Evolutionary conservation across 2,888 invertebrate genomes (phyloP).

Genomic region (Nesidiocoris tenuis): DNA sequence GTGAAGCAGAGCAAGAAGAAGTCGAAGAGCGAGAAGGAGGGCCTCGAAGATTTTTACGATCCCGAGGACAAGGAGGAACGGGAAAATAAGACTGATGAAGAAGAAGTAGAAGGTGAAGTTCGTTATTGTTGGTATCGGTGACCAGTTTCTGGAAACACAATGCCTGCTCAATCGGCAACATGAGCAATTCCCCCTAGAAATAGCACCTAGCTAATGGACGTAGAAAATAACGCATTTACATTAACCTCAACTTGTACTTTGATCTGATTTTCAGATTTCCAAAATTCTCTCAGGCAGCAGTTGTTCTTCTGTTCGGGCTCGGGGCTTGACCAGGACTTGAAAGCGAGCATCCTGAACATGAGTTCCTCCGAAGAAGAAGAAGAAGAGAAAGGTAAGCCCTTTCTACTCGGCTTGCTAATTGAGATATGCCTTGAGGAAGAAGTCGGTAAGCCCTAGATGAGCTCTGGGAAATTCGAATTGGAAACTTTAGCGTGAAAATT

Average conservation of each 20-base stretch:
- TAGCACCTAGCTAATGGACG: too few species aligned
- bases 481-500: too few species aligned
- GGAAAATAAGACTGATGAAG: too few species aligned
- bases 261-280: slow-evolving; percentile 19
- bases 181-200: too few species aligned
- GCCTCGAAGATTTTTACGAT: background rate
- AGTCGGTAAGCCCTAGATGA: too few species aligned
- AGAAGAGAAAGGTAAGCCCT: background rate
- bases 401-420: background rate
- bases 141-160: too few species aligned
- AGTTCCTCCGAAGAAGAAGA: slow-evolving; percentile 5
- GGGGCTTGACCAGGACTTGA: background rate
- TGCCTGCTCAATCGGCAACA: too few species aligned
- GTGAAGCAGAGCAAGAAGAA: too few species aligned
- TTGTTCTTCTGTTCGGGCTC: background rate
- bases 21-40: background rate
- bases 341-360: slow-evolving; percentile 1
- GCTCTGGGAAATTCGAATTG: too few species aligned
- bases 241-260: background rate
- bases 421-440: too few species aligned
- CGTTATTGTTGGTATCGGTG: too few species aligned
- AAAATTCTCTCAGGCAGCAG: background rate
- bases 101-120: too few species aligned
- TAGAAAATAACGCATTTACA: background rate
- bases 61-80: background rate